These are phyloP conservation scores for Calosoma granatense DNA, from an alignment of 1,140 invertebrate genomes.

Conservation along the genomic window DNA sequence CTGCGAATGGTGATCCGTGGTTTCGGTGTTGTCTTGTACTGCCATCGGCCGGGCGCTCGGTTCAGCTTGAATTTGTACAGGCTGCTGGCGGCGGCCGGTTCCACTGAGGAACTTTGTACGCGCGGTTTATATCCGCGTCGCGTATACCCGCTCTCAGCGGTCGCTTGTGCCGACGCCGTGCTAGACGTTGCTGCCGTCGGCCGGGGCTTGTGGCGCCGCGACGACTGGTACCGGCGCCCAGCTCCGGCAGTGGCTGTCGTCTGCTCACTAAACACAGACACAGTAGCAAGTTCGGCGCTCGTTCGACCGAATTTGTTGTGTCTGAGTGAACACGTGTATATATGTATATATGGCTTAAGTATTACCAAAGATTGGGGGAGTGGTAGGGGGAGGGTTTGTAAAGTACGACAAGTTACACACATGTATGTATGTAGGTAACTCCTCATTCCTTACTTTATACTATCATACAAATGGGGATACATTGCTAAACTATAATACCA, in stretches of 20 bases:
- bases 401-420: too few relatives aligned
- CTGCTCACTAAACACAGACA: slow-evolving; percentile 53
- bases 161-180: slow-evolving; percentile 29
- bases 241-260: slow-evolving; percentile 34
- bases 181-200: slow-evolving; percentile 25
- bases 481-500: too few relatives aligned
- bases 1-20: slow-evolving; percentile 72
- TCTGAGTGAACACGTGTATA: slow-evolving; percentile 20
- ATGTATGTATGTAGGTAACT: too few relatives aligned
- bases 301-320: slow-evolving; percentile 29
- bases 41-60: slow-evolving; percentile 69
- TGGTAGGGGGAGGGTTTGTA: too few relatives aligned
- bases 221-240: slow-evolving; percentile 35
- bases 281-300: slow-evolving; percentile 43
- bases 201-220: slow-evolving; percentile 24
- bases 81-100: slow-evolving; percentile 43
- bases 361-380: too few relatives aligned
- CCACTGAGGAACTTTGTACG: slow-evolving; percentile 43
- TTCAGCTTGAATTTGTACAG: slow-evolving; percentile 67
- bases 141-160: slow-evolving; percentile 35
- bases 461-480: too few relatives aligned
- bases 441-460: too few relatives aligned
- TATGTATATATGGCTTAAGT: neutral
- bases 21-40: slow-evolving; percentile 79
- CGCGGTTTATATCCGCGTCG: slow-evolving; percentile 50